phyloP scores from a whole-genome alignment of 2,888 invertebrate genomes.

The Chymomyza procnemis region DNA sequence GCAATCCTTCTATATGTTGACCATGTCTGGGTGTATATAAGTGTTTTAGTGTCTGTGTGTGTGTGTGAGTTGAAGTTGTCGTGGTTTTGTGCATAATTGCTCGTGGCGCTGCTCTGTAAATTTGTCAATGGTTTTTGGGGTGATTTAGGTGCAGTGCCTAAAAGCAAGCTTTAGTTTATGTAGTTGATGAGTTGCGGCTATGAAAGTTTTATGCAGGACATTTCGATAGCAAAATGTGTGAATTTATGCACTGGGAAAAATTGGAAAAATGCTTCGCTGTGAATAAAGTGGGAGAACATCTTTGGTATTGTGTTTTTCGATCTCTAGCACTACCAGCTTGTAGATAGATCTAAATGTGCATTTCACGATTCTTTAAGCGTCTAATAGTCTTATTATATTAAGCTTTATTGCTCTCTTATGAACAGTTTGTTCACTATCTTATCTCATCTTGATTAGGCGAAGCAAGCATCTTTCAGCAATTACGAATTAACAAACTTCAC shows the following conservation, averaged over 20 bases:
- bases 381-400: no score
- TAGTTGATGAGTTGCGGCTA: constrained; percentile 4
- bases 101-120: constrained; percentile 38
- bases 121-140: constrained; percentile 32
- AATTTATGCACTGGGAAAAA: neutral
- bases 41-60: neutral
- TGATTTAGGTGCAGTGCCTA: neutral
- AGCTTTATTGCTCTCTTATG: no score
- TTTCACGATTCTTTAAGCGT: no score
- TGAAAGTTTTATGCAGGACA: neutral
- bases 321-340: no score
- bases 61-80: constrained; percentile 8
- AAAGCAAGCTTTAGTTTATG: constrained; percentile 5
- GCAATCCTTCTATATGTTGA: neutral
- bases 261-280: neutral
- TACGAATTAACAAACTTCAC: no score
- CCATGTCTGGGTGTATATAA: neutral
- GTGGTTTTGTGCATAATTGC: constrained; percentile 39
- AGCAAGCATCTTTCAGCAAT: no score
- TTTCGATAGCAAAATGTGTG: neutral
- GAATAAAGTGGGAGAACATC: no score
- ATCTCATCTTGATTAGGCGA: no score
- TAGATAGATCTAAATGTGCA: no score
- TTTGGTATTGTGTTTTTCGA: no score
- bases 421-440: no score